Evolutionary conservation across 2,888 invertebrate genomes (phyloP).

Genomic region (Eupeodes luniger): DNA sequence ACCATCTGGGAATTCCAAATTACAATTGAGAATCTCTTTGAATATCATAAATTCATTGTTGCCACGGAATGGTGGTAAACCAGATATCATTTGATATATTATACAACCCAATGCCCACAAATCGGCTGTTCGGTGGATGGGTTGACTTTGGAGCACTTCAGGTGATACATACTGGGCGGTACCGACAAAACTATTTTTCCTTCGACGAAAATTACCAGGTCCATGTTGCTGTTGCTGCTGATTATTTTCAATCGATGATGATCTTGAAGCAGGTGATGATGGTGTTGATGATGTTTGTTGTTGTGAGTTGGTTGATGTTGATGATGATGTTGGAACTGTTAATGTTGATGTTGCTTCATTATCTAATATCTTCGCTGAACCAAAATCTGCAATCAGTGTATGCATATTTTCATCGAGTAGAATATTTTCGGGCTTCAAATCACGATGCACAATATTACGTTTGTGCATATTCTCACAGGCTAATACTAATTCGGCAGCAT

Average conservation of each 20-base stretch:
- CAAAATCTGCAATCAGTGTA: constrained; percentile 98
- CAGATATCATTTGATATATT: constrained; percentile 98
- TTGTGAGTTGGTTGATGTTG: constrained; percentile 8
- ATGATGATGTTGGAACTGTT: constrained; percentile 37
- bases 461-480: constrained; percentile 96
- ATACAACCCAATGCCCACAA: constrained; percentile 99
- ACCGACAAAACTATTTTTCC: constrained; percentile 96
- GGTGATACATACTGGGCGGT: constrained; percentile 99
- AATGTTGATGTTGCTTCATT: constrained; percentile 62
- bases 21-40: constrained; percentile 95
- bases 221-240: not conserved
- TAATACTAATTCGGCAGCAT: constrained; percentile 95
- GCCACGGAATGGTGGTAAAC: constrained; percentile 95
- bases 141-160: constrained; percentile 94
- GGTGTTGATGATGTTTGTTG: constrained; percentile 40
- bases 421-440: constrained; percentile 98
- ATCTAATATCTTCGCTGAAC: constrained; percentile 94
- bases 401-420: constrained; percentile 98
- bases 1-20: constrained; percentile 96
- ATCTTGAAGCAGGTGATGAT: constrained; percentile 53
- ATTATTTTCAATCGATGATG: constrained; percentile 31
- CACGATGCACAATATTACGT: constrained; percentile 95
- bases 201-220: constrained; percentile 82
- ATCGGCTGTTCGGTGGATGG: constrained; percentile 92
- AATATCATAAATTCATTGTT: constrained; percentile 98